These are phyloP conservation scores for Carabus problematicus DNA, from an alignment of 2,888 invertebrate species.

Conservation along the genomic window DNA sequence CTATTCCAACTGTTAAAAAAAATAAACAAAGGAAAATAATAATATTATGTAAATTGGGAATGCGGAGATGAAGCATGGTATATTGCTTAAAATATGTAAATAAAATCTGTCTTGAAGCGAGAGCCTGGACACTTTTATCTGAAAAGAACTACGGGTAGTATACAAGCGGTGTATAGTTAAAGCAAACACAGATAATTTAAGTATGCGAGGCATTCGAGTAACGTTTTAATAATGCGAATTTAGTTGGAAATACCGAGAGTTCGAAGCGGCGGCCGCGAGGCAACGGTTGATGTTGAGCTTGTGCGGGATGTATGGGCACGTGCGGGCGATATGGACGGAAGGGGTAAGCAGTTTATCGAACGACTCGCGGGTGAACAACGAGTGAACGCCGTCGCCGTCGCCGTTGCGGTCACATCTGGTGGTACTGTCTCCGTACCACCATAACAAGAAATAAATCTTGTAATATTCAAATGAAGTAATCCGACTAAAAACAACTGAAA, in stretches of 20 bases:
- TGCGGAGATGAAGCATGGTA: too few relatives aligned
- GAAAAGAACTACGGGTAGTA: background rate
- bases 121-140: conserved; percentile 24
- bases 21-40: too few relatives aligned
- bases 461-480: conserved; percentile 43
- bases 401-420: conserved; percentile 28
- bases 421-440: conserved; percentile 22
- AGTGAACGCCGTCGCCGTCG: background rate
- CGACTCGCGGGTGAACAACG: background rate
- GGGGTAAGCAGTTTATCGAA: conserved; percentile 10
- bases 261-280: conserved; percentile 21
- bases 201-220: conserved; percentile 40
- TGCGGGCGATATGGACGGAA: background rate
- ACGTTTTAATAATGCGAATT: conserved; percentile 43
- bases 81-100: conserved; percentile 30
- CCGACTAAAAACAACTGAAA: conserved; percentile 28
- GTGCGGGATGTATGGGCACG: background rate
- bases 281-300: too few relatives aligned
- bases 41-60: too few relatives aligned
- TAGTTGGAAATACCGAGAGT: conserved; percentile 42
- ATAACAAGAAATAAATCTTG: conserved; percentile 43
- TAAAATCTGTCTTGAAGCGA: conserved; percentile 20
- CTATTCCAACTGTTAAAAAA: too few relatives aligned
- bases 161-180: conserved; percentile 15
- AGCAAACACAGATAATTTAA: conserved; percentile 41